These are phyloP conservation scores for Micrasema minimum DNA, from an alignment of 1,140 invertebrate species.

Conservation along the genomic window DNA sequence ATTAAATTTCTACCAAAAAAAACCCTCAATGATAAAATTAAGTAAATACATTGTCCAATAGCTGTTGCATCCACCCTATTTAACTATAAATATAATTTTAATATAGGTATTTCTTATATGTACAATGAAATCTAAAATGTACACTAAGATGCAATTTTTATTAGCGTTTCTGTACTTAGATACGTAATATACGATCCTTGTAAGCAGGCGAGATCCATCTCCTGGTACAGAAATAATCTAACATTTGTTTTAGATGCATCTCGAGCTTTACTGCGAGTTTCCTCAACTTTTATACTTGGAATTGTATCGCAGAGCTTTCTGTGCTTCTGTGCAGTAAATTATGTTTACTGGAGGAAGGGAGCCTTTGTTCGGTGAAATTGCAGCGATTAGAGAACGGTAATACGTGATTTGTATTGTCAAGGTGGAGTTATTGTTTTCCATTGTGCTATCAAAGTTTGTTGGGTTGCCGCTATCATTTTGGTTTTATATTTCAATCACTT, in stretches of 20 bases:
- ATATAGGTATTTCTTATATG: too few species aligned
- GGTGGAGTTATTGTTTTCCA: background rate
- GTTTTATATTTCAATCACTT: too few species aligned
- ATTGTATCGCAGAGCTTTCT: constrained; percentile 3
- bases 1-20: too few species aligned
- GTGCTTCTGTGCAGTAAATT: constrained; percentile 3
- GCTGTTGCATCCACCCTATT: too few species aligned
- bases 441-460: background rate
- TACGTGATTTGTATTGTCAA: constrained; percentile 13
- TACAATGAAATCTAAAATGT: too few species aligned
- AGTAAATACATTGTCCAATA: too few species aligned
- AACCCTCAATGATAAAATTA: too few species aligned
- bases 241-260: constrained; percentile 15
- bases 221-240: background rate
- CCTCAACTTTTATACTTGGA: background rate
- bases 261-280: constrained; percentile 9
- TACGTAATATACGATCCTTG: too few species aligned
- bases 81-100: too few species aligned
- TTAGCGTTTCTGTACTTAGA: too few species aligned
- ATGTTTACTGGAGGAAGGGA: constrained; percentile 11
- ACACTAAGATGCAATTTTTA: background rate
- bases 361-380: constrained; percentile 9
- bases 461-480: background rate
- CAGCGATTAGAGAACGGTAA: constrained; percentile 10
- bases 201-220: too few species aligned